Conservation (phyloP, 2,888 invertebrate species). For the Lacanobia oleracea region DNA sequence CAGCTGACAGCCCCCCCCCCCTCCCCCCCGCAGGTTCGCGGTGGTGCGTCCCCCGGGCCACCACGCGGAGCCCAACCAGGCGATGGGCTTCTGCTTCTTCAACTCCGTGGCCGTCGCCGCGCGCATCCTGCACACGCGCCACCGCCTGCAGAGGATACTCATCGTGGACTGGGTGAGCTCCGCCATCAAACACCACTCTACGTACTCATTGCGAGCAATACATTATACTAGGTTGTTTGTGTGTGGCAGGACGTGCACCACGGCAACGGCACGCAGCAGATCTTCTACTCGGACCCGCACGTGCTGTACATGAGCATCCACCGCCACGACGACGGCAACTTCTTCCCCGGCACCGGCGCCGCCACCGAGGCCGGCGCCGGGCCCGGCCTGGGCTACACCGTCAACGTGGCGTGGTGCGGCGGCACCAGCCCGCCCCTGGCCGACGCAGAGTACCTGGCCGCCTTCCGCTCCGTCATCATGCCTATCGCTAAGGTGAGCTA, state of each 20-base stretch:
- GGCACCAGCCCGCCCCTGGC: constrained; percentile 97
- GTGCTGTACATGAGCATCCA: constrained; percentile 99
- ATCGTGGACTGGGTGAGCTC: constrained; percentile 97
- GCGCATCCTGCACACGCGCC: constrained; percentile 95
- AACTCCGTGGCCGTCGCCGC: constrained; percentile 99
- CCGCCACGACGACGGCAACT: constrained; percentile 99
- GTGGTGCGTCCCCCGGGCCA: constrained; percentile 99
- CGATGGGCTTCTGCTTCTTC: constrained; percentile 99
- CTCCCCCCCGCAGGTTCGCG: constrained; percentile 98
- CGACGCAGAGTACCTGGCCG: constrained; percentile 99
- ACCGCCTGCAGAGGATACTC: constrained; percentile 96
- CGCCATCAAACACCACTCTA: no score
- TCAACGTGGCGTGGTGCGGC: constrained; percentile 99
- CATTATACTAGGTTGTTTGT: no score
- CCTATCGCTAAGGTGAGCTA: no score
- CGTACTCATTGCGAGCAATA: no score
- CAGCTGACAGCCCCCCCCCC: no score
- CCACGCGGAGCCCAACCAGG: constrained; percentile 98
- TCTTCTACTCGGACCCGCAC: constrained; percentile 98
- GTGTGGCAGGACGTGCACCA: constrained; percentile 97
- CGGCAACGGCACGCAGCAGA: constrained; percentile 99
- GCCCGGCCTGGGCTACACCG: constrained; percentile 97
- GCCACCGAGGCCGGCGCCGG: constrained; percentile 98
- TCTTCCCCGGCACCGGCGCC: constrained; percentile 99
- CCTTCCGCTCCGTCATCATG: constrained; percentile 98